Evolutionary conservation across 2,888 invertebrate genomes (phyloP), one percentile per base, ranked within the genome.

Genomic region (Drosophila atripex): DNA sequence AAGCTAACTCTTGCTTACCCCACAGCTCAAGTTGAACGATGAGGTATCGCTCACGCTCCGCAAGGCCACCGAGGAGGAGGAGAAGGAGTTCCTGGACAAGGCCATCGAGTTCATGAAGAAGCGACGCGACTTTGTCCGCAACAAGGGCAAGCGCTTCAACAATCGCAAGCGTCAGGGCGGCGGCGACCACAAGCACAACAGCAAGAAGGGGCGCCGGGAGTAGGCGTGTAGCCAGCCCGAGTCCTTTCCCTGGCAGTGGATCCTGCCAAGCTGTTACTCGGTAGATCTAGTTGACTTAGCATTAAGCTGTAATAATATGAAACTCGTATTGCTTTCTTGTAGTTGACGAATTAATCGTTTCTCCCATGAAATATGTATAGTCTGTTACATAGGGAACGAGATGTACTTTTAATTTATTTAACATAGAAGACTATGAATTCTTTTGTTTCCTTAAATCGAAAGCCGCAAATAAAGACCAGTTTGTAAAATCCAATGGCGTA

Each of bases 21-120:
- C 0, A 1, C 56, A 89, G 80, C 86, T 90, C 18, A 80, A 94
- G 91, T 68, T 91, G 4, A 90, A 86, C 12, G 90, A 92, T 59
- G 93, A 93, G 0, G 89, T 91, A 2, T 93, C 94, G 32, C 90
- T 95, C 0, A 91, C 92, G 0, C 92, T 94, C 59, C 92, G 93
- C 64, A 90, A 93, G 0, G 89, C 96, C 1, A 94, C 95, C 90
- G 95, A 94, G 1, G 95, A 95, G 0, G 96, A 95, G 86, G 96
- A 96, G 84, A 93, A 93, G 16, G 92, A 92, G 14, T 95, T 94
- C 84, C 90, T 95, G 56, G 93, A 93, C 57, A 95, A 94, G 86
- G 94, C 94, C 23, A 90, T 93, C 0, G 93, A 94, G 70, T 93
- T 94, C 75, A 94, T 95, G 92, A 90, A 93, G 46, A 93, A 93